Evolutionary conservation across 2,888 invertebrate species (phyloP).

Genomic region (Augochlorella aurata): DNA sequence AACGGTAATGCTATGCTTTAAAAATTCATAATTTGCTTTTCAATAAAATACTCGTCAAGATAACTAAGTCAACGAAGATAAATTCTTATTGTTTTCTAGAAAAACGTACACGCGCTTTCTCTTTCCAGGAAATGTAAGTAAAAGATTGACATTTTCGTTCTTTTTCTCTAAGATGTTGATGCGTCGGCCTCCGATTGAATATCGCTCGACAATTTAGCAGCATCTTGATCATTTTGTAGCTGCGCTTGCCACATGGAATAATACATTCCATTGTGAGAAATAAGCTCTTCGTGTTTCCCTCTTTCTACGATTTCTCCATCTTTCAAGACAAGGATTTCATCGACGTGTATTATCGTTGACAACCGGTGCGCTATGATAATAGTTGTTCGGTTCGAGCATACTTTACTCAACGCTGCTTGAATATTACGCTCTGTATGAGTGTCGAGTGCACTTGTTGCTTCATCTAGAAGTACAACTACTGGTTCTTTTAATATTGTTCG

Average conservation of each 20-base stretch:
- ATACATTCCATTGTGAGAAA: conserved; percentile 87
- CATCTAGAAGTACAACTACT: conserved; percentile 94
- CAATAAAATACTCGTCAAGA: conserved; percentile 8
- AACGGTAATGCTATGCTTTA: not conserved
- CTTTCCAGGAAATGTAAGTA: conserved; percentile 11
- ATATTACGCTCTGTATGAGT: conserved; percentile 93
- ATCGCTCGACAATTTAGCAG: conserved; percentile 31
- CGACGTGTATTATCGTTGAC: conserved; percentile 96
- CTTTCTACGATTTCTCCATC: conserved; percentile 96
- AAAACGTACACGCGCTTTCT: conserved; percentile 27
- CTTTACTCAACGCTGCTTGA: conserved; percentile 87
- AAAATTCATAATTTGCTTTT: conserved; percentile 11
- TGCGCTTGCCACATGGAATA: conserved; percentile 97
- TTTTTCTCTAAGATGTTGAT: not conserved
- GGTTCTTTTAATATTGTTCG: conserved; percentile 96
- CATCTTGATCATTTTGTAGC: conserved; percentile 84
- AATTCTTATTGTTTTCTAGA: not conserved
- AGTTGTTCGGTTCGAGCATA: conserved; percentile 94
- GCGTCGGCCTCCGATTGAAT: conserved; percentile 9
- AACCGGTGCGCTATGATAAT: conserved; percentile 96
- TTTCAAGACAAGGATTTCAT: conserved; percentile 95
- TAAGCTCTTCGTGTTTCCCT: conserved; percentile 86
- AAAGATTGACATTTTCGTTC: conserved; percentile 19
- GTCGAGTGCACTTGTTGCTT: conserved; percentile 97
- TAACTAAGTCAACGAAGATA: not conserved